Evolutionary conservation across 2,797 vertebrate species (phyloP), one percentile per base, ranked within the genome.

Genomic region (Danio choprae): DNA sequence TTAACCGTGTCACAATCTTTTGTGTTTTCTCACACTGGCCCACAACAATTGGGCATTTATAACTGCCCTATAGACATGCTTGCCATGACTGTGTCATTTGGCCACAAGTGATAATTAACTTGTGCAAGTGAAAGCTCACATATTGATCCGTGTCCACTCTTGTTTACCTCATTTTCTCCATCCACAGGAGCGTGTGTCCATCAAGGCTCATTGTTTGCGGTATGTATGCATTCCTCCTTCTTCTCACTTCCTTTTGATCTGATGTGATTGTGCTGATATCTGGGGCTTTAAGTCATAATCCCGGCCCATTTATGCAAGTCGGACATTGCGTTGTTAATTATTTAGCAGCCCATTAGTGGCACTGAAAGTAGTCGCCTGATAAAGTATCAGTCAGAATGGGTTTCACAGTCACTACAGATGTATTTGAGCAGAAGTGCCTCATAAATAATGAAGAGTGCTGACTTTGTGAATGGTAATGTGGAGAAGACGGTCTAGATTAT

Each of bases 111-210:
- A 53, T 53, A 53, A 53, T 70, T 48, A 70, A 70, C 48, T 53
- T 70, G 48, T 64, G 68, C 48, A 15, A 46, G 20, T 65, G 12
- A 36, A 56, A 43, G 56, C 48, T 77, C 20, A 53, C 77, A 22
- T 75, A 68, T 71, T 50, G 43, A 63, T 68, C 73, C 22, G 64
- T 44, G 65, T 48, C 56, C 15, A n/a, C 48, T 63, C n/a, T 65
- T n/a, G 12, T 62, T 40, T 8, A 55, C 53, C 67, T 41, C 68
- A 53, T 62, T 51, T 48, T 50, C 9, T 36, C 40, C 65, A 46
- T 78, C 48, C 53, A 16, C 74, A 94, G 94, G 94, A 87, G 89
- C 84, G 9, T 94, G 94, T 85, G 29, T 85, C 88, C 88, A 89
- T 81, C 88, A 91, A 77, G 93, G 93, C 86, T 84, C 86, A 1